These are phyloP conservation scores for Numenius arquata DNA, from an alignment of 2,113 vertebrate species.

Conservation along the genomic window DNA sequence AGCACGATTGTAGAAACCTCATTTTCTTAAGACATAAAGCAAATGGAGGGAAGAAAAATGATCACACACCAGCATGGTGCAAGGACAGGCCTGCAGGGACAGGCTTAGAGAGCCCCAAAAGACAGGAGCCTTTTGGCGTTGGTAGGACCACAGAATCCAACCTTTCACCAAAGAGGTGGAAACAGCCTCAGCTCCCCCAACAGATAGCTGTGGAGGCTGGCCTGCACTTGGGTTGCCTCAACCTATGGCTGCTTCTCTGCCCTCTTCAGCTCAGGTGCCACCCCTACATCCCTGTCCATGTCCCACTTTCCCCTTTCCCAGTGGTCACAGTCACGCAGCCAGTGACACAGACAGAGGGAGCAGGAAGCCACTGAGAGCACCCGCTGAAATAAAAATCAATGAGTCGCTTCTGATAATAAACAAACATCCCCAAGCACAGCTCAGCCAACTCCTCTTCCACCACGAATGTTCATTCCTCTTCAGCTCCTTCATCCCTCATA, in stretches of 20 bases:
- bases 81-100: not conserved
- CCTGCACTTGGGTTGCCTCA: not conserved
- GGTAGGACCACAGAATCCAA: not conserved
- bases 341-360: not conserved
- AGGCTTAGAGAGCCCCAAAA: not conserved
- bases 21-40: not conserved
- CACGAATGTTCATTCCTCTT: slow-evolving; percentile 35
- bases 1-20: not conserved
- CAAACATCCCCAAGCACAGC: not conserved
- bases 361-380: not conserved
- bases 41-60: not conserved
- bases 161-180: not conserved
- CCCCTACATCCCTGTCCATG: not conserved
- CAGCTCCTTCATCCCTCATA: slow-evolving; percentile 29
- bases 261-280: not conserved
- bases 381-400: slow-evolving; percentile 3
- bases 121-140: not conserved
- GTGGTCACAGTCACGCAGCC: not conserved
- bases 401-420: slow-evolving; percentile 3
- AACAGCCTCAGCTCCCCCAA: not conserved
- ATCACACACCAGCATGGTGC: not conserved
- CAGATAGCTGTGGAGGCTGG: not conserved
- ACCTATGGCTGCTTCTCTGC: not conserved
- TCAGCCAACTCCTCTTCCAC: slow-evolving; percentile 6
- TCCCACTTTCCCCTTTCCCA: not conserved